Conservation (phyloP, 1,140 invertebrate genomes). For the Trichonephila clavipes region DNA sequence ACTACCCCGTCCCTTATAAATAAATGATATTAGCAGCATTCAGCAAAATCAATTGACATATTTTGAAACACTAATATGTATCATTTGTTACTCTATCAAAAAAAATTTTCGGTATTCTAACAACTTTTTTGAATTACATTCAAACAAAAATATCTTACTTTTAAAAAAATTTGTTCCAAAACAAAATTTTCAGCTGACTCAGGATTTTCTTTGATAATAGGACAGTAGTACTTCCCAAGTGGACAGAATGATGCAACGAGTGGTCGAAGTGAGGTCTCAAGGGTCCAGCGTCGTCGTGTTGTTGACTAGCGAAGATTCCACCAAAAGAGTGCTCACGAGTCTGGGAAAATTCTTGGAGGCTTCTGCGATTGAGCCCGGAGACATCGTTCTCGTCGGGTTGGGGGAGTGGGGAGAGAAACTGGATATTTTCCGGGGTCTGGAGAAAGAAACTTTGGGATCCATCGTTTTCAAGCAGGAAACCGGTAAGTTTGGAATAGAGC, state of each 20-base stretch:
- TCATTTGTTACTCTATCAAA: too few species aligned
- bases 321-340: conserved; percentile 78
- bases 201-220: not conserved
- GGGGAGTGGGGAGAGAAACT: conserved; percentile 68
- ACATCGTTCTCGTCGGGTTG: conserved; percentile 77
- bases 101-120: too few species aligned
- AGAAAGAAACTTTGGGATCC: conserved; percentile 52
- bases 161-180: too few species aligned
- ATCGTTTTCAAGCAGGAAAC: conserved; percentile 61
- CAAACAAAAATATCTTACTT: too few species aligned
- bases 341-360: conserved; percentile 77
- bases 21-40: too few species aligned
- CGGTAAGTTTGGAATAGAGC: not conserved
- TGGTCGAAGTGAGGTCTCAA: conserved; percentile 52
- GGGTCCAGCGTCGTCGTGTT: conserved; percentile 76
- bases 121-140: too few species aligned
- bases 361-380: conserved; percentile 60
- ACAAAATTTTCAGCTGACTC: not conserved
- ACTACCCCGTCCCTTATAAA: too few species aligned
- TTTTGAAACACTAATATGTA: too few species aligned
- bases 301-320: conserved; percentile 76
- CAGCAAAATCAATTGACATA: too few species aligned
- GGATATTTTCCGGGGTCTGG: conserved; percentile 22
- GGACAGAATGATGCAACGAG: conserved; percentile 35
- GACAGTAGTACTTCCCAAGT: not conserved